These are phyloP conservation scores for Nesidiocoris tenuis DNA, from an alignment of 2,888 invertebrate genomes.

Conservation along the genomic window DNA sequence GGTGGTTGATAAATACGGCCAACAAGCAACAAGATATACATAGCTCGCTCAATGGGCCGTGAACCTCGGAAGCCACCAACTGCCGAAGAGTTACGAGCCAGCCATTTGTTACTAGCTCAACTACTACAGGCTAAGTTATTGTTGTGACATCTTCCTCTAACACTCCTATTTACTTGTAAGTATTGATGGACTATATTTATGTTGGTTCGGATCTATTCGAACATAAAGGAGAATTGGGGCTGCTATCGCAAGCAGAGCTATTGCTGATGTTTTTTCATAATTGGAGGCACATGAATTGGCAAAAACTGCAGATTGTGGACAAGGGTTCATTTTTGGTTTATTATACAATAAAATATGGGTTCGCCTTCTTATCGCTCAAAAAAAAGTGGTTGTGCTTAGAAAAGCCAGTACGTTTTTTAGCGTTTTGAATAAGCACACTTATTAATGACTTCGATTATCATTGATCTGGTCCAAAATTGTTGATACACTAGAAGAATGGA, in stretches of 20 bases:
- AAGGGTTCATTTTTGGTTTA: too few species aligned
- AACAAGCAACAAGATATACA: constrained; percentile 33
- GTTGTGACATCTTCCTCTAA: constrained; percentile 20
- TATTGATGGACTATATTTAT: background rate
- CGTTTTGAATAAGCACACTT: too few species aligned
- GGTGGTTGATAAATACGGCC: constrained; percentile 25
- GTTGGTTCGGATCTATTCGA: background rate
- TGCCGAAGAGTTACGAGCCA: constrained; percentile 22
- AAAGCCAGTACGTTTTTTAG: too few species aligned
- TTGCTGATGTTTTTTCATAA: too few species aligned
- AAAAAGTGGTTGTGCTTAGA: too few species aligned
- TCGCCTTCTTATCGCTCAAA: too few species aligned
- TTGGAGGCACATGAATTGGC: too few species aligned
- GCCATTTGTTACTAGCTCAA: constrained; percentile 14
- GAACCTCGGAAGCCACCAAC: constrained; percentile 30
- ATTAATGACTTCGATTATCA: too few species aligned
- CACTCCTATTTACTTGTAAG: background rate
- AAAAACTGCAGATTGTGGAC: too few species aligned
- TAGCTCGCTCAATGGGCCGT: constrained; percentile 40
- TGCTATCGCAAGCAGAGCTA: background rate
- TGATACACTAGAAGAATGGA: too few species aligned
- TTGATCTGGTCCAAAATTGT: too few species aligned
- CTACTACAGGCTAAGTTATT: constrained; percentile 29
- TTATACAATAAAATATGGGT: too few species aligned
- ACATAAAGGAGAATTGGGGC: background rate